Evolutionary conservation across 2,797 vertebrate genomes (phyloP).

Genomic region (Myiotriccus ornatus): DNA sequence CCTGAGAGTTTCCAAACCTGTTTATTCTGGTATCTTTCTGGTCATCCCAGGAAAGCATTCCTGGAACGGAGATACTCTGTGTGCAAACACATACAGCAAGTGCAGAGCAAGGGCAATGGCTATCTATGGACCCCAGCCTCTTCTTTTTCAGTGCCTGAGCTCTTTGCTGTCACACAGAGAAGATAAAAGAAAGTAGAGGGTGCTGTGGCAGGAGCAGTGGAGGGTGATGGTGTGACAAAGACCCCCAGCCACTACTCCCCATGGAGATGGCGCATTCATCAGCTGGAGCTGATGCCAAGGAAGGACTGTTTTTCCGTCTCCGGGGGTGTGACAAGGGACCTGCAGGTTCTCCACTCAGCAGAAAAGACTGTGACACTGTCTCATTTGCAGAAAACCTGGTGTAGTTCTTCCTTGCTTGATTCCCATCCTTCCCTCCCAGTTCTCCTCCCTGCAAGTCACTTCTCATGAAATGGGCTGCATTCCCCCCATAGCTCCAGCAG

Average conservation of each 20-base stretch:
- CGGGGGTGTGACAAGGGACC: not conserved
- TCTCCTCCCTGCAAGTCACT: accelerated
- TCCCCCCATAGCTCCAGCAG: not conserved
- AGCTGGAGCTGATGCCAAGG: not conserved
- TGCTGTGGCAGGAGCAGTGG: not conserved
- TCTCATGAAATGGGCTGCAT: not conserved
- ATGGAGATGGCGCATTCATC: not conserved
- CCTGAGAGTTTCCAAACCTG: not conserved
- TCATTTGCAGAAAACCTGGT: not conserved
- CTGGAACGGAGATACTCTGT: not conserved
- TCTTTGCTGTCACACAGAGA: not conserved
- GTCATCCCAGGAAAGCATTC: not conserved
- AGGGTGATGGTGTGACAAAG: not conserved
- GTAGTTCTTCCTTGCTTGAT: not conserved
- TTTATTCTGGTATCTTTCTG: not conserved
- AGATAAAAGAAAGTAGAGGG: not conserved
- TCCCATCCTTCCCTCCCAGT: not conserved
- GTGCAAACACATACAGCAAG: not conserved
- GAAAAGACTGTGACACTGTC: not conserved
- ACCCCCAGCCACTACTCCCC: not conserved
- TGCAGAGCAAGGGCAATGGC: not conserved
- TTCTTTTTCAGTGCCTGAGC: not conserved
- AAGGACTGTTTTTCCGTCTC: not conserved
- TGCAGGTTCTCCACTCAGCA: not conserved
- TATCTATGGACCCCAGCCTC: not conserved